Evolutionary conservation across 1,140 invertebrate species (phyloP).

Genomic region (fruit fly (Drosophila melanogaster)): Release_6_plus_ISO1_MT NT_033777.3:10658501-10659000

Average conservation of each 20-base stretch:
- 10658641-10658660: constrained; percentile 77
- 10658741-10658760: constrained; percentile 80
- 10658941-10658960: no score
- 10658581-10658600: constrained; percentile 41
- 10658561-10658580: constrained; percentile 70
- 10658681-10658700: background rate
- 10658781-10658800: constrained; percentile 74
- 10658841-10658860: constrained; percentile 25
- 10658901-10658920: no score
- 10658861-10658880: background rate
- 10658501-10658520: constrained; percentile 74
- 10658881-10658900: no score
- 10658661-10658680: constrained; percentile 40
- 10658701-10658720: constrained; percentile 22
- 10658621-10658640: constrained; percentile 23
- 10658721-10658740: constrained; percentile 46
- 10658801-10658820: constrained; percentile 48
- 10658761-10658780: constrained; percentile 81
- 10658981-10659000: no score
- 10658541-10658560: constrained; percentile 75
- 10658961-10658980: no score
- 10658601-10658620: constrained; percentile 26
- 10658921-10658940: no score
- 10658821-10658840: constrained; percentile 75
- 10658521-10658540: constrained; percentile 77